Evolutionary conservation across 2,113 vertebrate genomes (phyloP), one percentile per base, ranked within the genome.

Genomic region (Toxotes jaculatrix): DNA sequence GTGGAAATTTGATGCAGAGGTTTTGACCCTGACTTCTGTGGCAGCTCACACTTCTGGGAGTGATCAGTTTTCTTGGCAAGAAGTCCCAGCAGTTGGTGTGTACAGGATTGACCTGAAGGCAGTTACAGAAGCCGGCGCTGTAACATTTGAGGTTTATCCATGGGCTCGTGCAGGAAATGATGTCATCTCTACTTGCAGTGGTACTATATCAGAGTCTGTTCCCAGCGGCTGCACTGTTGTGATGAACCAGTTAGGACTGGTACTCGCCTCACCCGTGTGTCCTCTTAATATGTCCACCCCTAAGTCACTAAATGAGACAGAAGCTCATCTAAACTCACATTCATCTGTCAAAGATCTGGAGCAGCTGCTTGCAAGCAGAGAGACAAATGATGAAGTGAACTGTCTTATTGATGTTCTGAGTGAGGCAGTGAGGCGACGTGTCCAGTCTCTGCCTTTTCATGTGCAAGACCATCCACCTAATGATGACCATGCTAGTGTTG

Each of bases 11-110:
- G 89, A 84, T 31, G 70, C 82, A 1, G 74, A 10, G 6, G 59
- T 64, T 40, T 86, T 98, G 57, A 94, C 89, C 60, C 91, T 99
- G 32, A 77, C 95, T 0, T 99, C 98, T 64, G 96, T 99, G 49
- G 94, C 95, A 0, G 47, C 84, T 16, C 81, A 66, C 2, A n/a
- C 13, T 51, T 74, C 88, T 8, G 69, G 68, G 56, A 23, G 32
- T 1, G 76, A 34, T 74, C 62, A 31, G 7, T 84, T 60, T 1
- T 21, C 55, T 0, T 99, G 97, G 97, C 93, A 93, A 63, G 98
- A 99, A 89, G 96, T 99, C 45, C 98, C 97, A 79, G 95, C 97
- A 4, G 87, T 71, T 74, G 97, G 97, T 36, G 93, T 99, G 85
- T 99, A 96, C 91, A 96, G 89, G 90, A 86, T 98, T 23, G 94